Percentiles rank a stretch among this genome's conserved stretches.
These are phyloP conservation scores for Girardinichthys multiradiatus DNA, from an alignment of 2,113 vertebrate species.

Conservation along the genomic window DNA sequence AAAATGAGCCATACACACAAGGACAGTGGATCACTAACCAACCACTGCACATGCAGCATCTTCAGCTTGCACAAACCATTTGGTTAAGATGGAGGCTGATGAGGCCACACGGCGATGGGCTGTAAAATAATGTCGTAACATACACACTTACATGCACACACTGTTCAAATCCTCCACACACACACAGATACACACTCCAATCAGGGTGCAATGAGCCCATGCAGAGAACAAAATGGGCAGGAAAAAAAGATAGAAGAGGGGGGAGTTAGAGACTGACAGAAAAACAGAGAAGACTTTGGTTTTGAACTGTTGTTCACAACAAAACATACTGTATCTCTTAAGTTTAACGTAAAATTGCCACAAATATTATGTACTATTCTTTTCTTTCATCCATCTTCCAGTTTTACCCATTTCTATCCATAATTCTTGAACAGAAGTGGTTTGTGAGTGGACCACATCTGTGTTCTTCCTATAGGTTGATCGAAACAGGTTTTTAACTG, in stretches of 20 bases:
- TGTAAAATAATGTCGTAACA: constrained; percentile 56
- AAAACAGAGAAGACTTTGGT: constrained; percentile 29
- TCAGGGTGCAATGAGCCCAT: constrained; percentile 56
- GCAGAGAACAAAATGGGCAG: constrained; percentile 46
- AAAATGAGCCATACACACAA: constrained; percentile 3
- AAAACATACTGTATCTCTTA: background rate
- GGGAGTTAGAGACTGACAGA: background rate
- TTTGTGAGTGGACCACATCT: too few species aligned
- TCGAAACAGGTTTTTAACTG: background rate
- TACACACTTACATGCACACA: constrained; percentile 31
- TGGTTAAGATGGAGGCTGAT: constrained; percentile 46
- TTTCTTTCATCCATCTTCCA: background rate
- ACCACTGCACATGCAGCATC: constrained; percentile 12
- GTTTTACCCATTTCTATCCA: background rate
- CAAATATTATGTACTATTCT: too few species aligned
- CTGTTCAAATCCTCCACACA: constrained; percentile 42
- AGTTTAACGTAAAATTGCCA: background rate
- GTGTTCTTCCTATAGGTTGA: background rate
- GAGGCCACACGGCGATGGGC: constrained; percentile 45
- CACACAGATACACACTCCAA: constrained; percentile 44
- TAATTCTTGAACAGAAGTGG: background rate
- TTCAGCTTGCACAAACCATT: constrained; percentile 47
- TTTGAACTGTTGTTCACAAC: constrained; percentile 45
- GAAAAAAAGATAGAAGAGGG: constrained; percentile 10
- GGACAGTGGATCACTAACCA: constrained; percentile 11